Conservation (phyloP, 2,888 invertebrate genomes). For the Oxycera nigricornis region DNA sequence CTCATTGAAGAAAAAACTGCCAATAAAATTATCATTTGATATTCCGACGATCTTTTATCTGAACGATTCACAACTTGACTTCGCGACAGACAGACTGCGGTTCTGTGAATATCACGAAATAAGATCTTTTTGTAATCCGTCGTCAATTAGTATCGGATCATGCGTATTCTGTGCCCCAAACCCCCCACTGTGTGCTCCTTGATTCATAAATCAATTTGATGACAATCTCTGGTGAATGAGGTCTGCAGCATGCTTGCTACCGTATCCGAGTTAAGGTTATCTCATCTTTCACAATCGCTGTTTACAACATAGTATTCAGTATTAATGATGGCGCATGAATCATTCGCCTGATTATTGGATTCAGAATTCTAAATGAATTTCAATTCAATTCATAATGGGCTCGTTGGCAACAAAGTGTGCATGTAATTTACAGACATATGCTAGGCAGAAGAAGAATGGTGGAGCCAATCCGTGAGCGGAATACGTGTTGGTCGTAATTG, state of each 20-base stretch:
- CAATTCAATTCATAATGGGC: background rate
- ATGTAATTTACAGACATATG: background rate
- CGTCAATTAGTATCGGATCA: background rate
- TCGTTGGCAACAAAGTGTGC: background rate
- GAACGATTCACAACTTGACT: no score
- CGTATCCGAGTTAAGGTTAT: background rate
- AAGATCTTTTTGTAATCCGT: background rate
- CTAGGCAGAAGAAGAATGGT: no score
- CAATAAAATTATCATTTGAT: no score
- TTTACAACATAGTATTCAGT: background rate
- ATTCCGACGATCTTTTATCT: no score
- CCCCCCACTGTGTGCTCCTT: background rate
- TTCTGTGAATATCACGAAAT: background rate
- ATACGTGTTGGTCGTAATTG: no score
- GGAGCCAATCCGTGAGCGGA: no score
- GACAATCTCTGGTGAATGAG: background rate
- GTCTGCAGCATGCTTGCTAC: background rate
- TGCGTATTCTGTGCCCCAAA: background rate
- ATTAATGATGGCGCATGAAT: background rate
- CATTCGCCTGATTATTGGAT: background rate
- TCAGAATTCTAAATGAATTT: constrained; percentile 3
- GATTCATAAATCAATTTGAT: background rate
- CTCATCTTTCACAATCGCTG: background rate
- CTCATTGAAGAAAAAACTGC: no score
- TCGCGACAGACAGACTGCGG: no score